Conservation (phyloP, 2,888 invertebrate genomes). For the Calliopum simillimum region DNA sequence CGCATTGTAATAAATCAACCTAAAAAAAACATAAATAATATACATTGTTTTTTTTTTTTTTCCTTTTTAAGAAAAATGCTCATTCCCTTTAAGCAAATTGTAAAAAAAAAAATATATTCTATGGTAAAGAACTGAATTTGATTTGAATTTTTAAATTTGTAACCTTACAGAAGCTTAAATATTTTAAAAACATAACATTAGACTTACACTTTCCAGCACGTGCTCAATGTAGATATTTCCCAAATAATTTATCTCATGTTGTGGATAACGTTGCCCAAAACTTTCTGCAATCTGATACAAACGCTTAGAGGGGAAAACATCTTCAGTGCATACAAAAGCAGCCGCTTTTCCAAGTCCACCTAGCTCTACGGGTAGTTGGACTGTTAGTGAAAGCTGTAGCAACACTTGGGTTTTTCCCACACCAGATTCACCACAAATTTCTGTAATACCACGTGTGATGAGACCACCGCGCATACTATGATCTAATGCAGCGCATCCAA, state of each 20-base stretch:
- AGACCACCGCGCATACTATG: conserved; percentile 75
- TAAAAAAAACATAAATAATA: conserved; percentile 51
- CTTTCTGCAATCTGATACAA: conserved; percentile 70
- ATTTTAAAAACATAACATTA: too few species aligned
- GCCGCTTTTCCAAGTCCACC: conserved; percentile 73
- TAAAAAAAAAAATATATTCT: too few species aligned
- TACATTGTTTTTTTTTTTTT: too few species aligned
- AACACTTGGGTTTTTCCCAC: conserved; percentile 83
- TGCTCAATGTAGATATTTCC: conserved; percentile 78
- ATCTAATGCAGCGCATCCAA: conserved; percentile 73
- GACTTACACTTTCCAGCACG: conserved; percentile 69
- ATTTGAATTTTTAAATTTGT: too few species aligned
- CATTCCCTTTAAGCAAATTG: too few species aligned
- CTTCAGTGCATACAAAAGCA: conserved; percentile 80
- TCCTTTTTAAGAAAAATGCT: too few species aligned
- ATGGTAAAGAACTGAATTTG: too few species aligned
- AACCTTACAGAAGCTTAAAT: too few species aligned
- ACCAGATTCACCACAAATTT: conserved; percentile 79
- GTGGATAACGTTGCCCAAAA: conserved; percentile 61
- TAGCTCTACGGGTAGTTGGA: conserved; percentile 69
- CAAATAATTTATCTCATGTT: conserved; percentile 65
- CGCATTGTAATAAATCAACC: conserved; percentile 71
- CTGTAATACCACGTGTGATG: conserved; percentile 75
- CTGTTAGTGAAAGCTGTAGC: conserved; percentile 76
- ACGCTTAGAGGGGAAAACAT: conserved; percentile 77